phyloP scores from a whole-genome alignment of 2,888 invertebrate species.

The Auanema freiburgensis region DNA sequence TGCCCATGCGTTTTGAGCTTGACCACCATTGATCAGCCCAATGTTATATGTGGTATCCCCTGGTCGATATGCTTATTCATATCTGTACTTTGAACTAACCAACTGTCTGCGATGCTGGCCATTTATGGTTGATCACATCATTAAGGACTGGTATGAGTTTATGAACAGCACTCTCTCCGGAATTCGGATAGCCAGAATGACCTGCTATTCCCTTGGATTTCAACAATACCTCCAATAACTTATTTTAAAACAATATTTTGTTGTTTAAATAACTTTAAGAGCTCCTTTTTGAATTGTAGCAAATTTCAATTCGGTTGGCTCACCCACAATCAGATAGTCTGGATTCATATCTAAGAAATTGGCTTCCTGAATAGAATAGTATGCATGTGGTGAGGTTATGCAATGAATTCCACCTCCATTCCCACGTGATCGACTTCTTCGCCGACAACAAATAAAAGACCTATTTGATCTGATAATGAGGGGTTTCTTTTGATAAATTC shows the following conservation, averaged over 20 bases:
- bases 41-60: conserved; percentile 60
- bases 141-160: conserved; percentile 51
- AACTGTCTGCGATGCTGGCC: conserved; percentile 45
- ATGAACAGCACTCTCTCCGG: conserved; percentile 58
- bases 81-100: conserved; percentile 25
- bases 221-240: conserved; percentile 29
- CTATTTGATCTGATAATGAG: conserved; percentile 44
- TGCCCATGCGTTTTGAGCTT: conserved; percentile 60
- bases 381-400: neutral
- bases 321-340: conserved; percentile 59
- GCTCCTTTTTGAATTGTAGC: conserved; percentile 60
- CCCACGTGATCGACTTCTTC: conserved; percentile 61
- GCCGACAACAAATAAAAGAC: conserved; percentile 58
- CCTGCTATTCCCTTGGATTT: conserved; percentile 42
- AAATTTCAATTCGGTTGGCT: conserved; percentile 60
- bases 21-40: conserved; percentile 56
- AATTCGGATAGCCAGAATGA: conserved; percentile 57
- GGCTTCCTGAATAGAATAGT: conserved; percentile 38
- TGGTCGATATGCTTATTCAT: conserved; percentile 7
- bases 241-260: neutral
- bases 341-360: conserved; percentile 49
- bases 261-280: conserved; percentile 42
- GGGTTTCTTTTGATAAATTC: conserved; percentile 36
- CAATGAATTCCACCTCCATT: conserved; percentile 45
- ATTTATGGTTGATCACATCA: conserved; percentile 42